Conservation (phyloP, 2,888 invertebrate species). For the Exocentrus adspersus region DNA sequence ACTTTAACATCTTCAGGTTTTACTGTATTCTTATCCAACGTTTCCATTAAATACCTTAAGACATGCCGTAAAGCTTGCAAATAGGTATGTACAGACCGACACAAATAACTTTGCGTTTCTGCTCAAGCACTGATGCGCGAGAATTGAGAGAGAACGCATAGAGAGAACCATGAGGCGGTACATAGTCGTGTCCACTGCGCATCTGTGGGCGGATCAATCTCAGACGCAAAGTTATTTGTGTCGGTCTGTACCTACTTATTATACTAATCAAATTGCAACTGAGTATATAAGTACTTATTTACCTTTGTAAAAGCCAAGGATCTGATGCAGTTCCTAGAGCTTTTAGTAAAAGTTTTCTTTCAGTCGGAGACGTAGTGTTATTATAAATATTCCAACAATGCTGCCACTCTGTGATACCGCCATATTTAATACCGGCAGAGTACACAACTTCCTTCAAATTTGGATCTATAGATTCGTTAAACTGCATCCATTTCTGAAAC, state of each 20-base stretch:
- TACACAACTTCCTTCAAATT: constrained; percentile 80
- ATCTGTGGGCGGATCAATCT: too few species aligned
- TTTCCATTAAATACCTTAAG: constrained; percentile 77
- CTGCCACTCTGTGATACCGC: constrained; percentile 78
- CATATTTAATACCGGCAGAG: constrained; percentile 75
- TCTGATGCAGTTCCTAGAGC: constrained; percentile 78
- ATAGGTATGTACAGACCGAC: background rate
- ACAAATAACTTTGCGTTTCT: too few species aligned
- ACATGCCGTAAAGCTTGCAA: background rate
- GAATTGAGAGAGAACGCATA: too few species aligned
- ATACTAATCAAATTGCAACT: background rate
- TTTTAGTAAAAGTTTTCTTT: constrained; percentile 75
- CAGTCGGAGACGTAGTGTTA: constrained; percentile 73
- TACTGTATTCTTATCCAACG: constrained; percentile 75
- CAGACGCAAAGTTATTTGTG: too few species aligned
- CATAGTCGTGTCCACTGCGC: too few species aligned
- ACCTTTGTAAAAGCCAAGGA: constrained; percentile 85
- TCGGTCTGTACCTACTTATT: too few species aligned
- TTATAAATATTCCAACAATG: constrained; percentile 79
- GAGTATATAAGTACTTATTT: constrained; percentile 11
- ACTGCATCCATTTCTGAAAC: constrained; percentile 78
- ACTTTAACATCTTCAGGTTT: constrained; percentile 76
- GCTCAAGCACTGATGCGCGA: too few species aligned
- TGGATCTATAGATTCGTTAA: constrained; percentile 73
- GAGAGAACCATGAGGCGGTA: too few species aligned